These are phyloP conservation scores for Trachymyrmex cornetzi DNA, from an alignment of 1,140 invertebrate genomes.

Conservation along the genomic window DNA sequence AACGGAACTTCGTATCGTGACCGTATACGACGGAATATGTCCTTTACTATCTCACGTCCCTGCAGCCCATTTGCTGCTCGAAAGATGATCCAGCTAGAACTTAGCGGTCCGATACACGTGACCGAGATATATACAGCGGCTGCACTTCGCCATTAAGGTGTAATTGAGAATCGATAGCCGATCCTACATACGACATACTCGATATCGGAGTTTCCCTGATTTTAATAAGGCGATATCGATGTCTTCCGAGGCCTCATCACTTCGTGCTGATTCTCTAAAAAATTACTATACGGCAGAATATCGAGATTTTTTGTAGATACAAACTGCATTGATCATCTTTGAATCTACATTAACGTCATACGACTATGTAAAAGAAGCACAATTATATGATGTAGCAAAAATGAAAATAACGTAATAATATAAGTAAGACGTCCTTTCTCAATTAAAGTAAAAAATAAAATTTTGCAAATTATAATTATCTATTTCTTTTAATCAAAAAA, in stretches of 20 bases:
- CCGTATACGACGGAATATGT: slow-evolving; percentile 28
- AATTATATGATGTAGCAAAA: neutral
- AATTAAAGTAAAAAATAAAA: neutral
- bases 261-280: slow-evolving; percentile 64
- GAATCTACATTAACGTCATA: slow-evolving; percentile 5
- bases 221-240: slow-evolving; percentile 70
- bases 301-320: slow-evolving; percentile 37
- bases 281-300: slow-evolving; percentile 40
- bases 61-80: slow-evolving; percentile 60
- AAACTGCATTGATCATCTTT: slow-evolving; percentile 14
- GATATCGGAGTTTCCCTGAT: slow-evolving; percentile 66
- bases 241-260: slow-evolving; percentile 48
- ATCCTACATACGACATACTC: slow-evolving; percentile 56
- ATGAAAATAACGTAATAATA: neutral
- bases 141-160: slow-evolving; percentile 69
- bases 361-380: neutral
- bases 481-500: neutral
- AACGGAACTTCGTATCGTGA: slow-evolving; percentile 33
- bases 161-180: slow-evolving; percentile 79
- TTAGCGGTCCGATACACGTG: slow-evolving; percentile 66
- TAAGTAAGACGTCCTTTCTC: neutral
- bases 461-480: slow-evolving; percentile 2
- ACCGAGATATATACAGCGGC: slow-evolving; percentile 65
- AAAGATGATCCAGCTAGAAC: slow-evolving; percentile 67
- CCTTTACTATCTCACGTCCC: slow-evolving; percentile 27